phyloP scores from a whole-genome alignment of 92 coral and sea anemone genomes.

The Pocillopora meandrina region DNA sequence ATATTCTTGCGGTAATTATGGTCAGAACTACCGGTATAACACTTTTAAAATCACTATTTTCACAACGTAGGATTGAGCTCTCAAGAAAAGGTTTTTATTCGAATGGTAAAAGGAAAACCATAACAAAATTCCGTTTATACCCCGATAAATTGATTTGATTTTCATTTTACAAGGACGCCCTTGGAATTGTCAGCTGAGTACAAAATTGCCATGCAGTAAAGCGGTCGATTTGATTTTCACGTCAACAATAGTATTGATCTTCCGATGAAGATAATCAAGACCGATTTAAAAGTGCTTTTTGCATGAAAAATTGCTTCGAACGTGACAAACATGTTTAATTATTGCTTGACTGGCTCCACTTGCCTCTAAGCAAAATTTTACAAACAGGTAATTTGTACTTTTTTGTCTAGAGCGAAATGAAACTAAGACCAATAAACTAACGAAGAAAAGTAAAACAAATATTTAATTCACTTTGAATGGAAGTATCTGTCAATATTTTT shows the following conservation, averaged over 20 bases:
- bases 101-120: not conserved
- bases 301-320: not conserved
- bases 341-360: slow-evolving; percentile 12
- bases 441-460: not conserved
- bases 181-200: not conserved
- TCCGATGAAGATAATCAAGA: not conserved
- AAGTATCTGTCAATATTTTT: not conserved
- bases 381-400: not conserved
- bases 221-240: not conserved
- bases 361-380: not conserved
- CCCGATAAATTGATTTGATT: not conserved
- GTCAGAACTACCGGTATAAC: too few relatives aligned
- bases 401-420: slow-evolving; percentile 3
- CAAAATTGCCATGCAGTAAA: not conserved
- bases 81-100: not conserved
- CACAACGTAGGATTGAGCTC: too few relatives aligned
- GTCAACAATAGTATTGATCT: not conserved
- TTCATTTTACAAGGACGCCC: not conserved
- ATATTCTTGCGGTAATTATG: too few relatives aligned
- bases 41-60: too few relatives aligned
- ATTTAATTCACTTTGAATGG: not conserved
- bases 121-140: not conserved
- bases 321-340: slow-evolving; percentile 10
- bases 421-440: not conserved
- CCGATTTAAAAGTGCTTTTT: not conserved